Evolutionary conservation across 2,113 vertebrate genomes (phyloP).

Genomic region (Urocitellus parryii): DNA sequence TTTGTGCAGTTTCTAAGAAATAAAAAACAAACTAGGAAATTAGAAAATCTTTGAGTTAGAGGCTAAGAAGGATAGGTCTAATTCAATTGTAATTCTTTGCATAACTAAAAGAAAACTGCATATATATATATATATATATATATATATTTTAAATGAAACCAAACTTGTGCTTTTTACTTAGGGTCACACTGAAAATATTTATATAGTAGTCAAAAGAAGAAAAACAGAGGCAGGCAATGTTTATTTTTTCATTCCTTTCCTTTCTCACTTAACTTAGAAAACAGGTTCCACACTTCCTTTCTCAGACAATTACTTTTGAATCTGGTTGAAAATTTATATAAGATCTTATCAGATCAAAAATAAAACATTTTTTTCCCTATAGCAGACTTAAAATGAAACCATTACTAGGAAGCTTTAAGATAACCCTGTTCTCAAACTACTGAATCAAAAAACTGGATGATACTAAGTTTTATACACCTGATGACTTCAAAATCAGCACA

Average conservation of each 20-base stretch:
- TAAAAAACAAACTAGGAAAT: slow-evolving; percentile 14
- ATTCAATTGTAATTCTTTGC: not conserved
- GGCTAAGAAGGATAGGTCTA: not conserved
- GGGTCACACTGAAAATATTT: not conserved
- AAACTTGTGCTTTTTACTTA: not conserved
- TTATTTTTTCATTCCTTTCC: not conserved
- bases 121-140: too few relatives aligned
- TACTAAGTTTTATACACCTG: not conserved
- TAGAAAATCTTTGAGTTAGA: not conserved
- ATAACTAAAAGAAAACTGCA: not conserved
- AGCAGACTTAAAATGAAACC: slow-evolving; percentile 28
- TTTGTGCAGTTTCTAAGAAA: not conserved
- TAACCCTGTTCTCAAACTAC: not conserved
- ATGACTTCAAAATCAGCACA: not conserved
- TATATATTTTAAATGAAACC: not conserved
- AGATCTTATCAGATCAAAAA: slow-evolving; percentile 43
- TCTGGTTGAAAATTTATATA: slow-evolving; percentile 17
- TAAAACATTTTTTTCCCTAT: not conserved
- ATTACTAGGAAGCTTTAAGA: not conserved
- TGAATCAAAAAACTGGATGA: not conserved
- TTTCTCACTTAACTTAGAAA: not conserved
- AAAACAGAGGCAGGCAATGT: not conserved
- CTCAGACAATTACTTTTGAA: slow-evolving; percentile 47
- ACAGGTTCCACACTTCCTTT: not conserved
- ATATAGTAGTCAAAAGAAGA: not conserved